phyloP scores from a whole-genome alignment of 2,113 vertebrate genomes.

The Panthera tigris region DNA sequence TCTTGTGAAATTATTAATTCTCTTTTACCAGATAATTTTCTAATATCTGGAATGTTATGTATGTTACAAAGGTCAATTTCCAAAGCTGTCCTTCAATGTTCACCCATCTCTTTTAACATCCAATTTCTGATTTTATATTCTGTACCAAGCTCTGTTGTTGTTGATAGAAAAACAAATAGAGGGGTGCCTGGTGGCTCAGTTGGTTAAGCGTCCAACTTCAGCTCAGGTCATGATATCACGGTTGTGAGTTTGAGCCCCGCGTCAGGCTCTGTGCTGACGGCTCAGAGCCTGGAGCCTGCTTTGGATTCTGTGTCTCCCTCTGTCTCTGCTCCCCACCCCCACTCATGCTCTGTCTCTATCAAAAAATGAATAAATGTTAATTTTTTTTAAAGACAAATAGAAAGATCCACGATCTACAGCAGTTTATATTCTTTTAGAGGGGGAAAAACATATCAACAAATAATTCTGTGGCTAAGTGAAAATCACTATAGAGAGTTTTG shows the following conservation, averaged over 20 bases:
- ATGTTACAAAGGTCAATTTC: not conserved
- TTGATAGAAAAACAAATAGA: not conserved
- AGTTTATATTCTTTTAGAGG: not conserved
- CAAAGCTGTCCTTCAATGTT: not conserved
- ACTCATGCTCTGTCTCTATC: too few species aligned
- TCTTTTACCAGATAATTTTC: not conserved
- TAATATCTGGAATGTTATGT: not conserved
- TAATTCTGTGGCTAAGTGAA: not conserved
- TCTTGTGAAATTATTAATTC: not conserved
- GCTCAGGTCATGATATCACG: too few species aligned
- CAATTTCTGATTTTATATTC: not conserved
- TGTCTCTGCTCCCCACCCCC: too few species aligned
- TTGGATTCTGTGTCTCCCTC: too few species aligned
- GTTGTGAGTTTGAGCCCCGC: too few species aligned
- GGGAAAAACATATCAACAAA: not conserved
- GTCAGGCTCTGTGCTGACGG: too few species aligned
- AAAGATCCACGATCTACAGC: not conserved
- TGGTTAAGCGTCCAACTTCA: too few species aligned
- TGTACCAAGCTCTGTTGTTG: not conserved
- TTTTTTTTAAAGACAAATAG: not conserved
- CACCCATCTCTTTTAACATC: not conserved
- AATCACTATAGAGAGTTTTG: not conserved
- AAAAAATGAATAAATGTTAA: too few species aligned
- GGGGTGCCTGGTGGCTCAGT: too few species aligned
- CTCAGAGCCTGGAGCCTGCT: too few species aligned